Evolutionary conservation across 2,113 vertebrate genomes (phyloP), one percentile per base, ranked within the genome.

Genomic region (Bettongia penicillata): DNA sequence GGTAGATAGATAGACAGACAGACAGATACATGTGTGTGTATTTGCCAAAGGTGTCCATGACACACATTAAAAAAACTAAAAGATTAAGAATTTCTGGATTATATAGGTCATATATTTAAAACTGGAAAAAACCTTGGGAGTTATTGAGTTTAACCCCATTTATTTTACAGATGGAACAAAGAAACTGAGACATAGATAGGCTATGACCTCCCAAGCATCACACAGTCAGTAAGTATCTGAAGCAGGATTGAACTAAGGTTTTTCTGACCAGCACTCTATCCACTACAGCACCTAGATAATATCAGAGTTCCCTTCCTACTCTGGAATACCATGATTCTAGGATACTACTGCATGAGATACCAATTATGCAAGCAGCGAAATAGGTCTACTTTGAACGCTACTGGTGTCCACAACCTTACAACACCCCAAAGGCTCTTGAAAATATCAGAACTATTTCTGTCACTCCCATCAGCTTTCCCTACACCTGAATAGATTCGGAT

Each of bases 391-490:
- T 84, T 84, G 68, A 84, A 23, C 43, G 6, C 68, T 84, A 43
- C n/a, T 6, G 68, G n/a, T 43, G n/a, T 43, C n/a, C 23, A 5
- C n/a, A 43, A 19, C 16, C 19, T 84, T 84, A 84, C 19, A 43
- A 43, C 19, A 43, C 19, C 8, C n/a, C 19, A 7, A 84, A 43
- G 31, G n/a, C n/a, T 43, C 19, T 84, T 43, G 19, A 19, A 84
- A 84, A 43, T 37, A 84, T 84, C n/a, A 43, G 68, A 43, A 84
- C 19, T 84, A 84, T 84, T 84, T 94, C 57, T 12, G 0, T 94
- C 28, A 93, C 31, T 49, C 19, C 84, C 51, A 93, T 92, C 51
- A 93, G 26, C 31, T 92, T 95, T 90, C 55, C 47, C 57, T 91
- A 90, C 91, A 91, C 28, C 28, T 6, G 3, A 89, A 93, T 95